Conservation (phyloP, 1,140 invertebrate species). For the Drosophila parvula region DNA sequence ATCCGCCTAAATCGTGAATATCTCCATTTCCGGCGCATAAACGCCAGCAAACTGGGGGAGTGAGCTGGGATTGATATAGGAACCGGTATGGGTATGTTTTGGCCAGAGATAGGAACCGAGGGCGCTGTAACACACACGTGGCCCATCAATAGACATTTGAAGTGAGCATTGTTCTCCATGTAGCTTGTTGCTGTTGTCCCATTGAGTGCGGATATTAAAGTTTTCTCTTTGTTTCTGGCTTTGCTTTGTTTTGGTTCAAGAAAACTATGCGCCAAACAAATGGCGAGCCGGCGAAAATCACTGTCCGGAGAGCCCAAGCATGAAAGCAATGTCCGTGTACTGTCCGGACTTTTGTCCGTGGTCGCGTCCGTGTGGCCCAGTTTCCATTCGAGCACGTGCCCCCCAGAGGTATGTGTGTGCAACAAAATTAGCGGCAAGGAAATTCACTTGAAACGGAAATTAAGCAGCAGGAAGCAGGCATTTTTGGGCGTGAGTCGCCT, state of each 20-base stretch:
- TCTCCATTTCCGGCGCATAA: slow-evolving; percentile 29
- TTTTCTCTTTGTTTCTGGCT: slow-evolving; percentile 49
- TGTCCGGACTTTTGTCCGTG: slow-evolving; percentile 12
- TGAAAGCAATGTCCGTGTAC: slow-evolving; percentile 56
- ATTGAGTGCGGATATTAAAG: slow-evolving; percentile 69
- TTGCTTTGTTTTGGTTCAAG: slow-evolving; percentile 45
- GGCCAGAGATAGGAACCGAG: slow-evolving; percentile 12
- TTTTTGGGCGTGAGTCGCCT: slow-evolving; percentile 49
- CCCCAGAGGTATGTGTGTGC: slow-evolving; percentile 46
- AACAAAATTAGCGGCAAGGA: slow-evolving; percentile 77
- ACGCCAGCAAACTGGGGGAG: slow-evolving; percentile 5
- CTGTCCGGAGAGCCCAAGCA: slow-evolving; percentile 42
- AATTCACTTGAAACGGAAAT: slow-evolving; percentile 81
- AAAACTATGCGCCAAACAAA: slow-evolving; percentile 64
- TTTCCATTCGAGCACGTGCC: slow-evolving; percentile 54
- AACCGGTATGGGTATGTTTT: slow-evolving; percentile 4
- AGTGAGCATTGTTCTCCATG: slow-evolving; percentile 45
- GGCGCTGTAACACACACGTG: slow-evolving; percentile 38
- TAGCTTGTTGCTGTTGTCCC: slow-evolving; percentile 54
- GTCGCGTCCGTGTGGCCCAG: slow-evolving; percentile 60
- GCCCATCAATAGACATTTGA: slow-evolving; percentile 73
- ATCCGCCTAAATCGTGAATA: slow-evolving; percentile 5
- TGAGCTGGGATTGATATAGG: not conserved
- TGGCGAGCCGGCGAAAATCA: slow-evolving; percentile 59
- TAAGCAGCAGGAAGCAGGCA: slow-evolving; percentile 73